Evolutionary conservation across 2,888 invertebrate species (phyloP).

Genomic region (Dryocosmus kuriphilus): DNA sequence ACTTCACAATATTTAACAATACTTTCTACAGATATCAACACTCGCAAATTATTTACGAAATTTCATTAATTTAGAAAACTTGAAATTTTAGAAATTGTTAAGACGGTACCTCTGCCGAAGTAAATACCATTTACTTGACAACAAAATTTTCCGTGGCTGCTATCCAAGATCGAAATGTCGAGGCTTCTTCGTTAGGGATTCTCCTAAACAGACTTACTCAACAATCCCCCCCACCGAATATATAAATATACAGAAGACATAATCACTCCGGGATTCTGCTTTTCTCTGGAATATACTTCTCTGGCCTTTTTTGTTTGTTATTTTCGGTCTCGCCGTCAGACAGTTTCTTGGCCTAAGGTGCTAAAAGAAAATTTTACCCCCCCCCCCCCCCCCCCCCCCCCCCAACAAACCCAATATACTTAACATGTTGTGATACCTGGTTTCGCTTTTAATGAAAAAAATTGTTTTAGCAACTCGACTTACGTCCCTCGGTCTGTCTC

Average conservation of each 20-base stretch:
- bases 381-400: slow-evolving; percentile 35
- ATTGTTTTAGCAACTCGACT: neutral
- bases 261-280: slow-evolving; percentile 15
- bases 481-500: neutral
- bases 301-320: neutral
- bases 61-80: neutral
- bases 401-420: neutral
- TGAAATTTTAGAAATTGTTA: neutral
- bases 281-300: neutral
- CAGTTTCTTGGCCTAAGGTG: slow-evolving; percentile 43
- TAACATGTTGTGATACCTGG: slow-evolving; percentile 15
- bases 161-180: neutral
- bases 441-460: slow-evolving; percentile 8
- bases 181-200: neutral
- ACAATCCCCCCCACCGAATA: slow-evolving; percentile 4
- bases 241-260: neutral
- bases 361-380: slow-evolving; percentile 48
- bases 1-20: neutral
- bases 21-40: slow-evolving; percentile 4
- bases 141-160: neutral
- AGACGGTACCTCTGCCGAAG: neutral
- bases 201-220: slow-evolving; percentile 15
- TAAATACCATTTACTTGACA: neutral
- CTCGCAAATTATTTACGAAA: neutral
- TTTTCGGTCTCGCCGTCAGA: slow-evolving; percentile 3